Base-by-base conservation (phyloP, 2,888 invertebrate genomes). In the Lepeophtheirus nordmannii region DNA sequence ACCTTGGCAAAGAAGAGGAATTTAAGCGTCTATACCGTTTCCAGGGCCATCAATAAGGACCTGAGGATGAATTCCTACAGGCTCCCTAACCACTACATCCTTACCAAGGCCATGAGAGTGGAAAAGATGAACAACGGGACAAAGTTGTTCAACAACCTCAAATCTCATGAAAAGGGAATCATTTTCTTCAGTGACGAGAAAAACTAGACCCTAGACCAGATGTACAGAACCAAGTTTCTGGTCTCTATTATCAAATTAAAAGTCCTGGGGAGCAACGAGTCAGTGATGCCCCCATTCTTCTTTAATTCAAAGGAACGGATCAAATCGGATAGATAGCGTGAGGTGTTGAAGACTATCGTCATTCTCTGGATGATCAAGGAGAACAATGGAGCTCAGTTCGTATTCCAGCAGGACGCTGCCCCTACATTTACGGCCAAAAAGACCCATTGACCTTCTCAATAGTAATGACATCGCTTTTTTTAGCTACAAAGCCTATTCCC, bases 271-370 rank as follows among this genome's bases (percentile, higher is more conserved):
- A 5, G 53, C 53, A 53, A 53, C 3, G 53, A 8, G 8, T 17
- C 53, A n/a, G 53, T 53, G n/a, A 53, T 53, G 53, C 53, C 8
- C 53, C 53, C 53, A 7, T 53, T 17, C 53, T 53, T 53, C 53
- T 53, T 53, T 20, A 53, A 53, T 7, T 53, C 53, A n/a, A 53
- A 5, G 53, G 53, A 1, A 53, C n/a, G 53, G 53, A 8, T 53
- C n/a, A 8, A 8, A 8, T n/a, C 53, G 7, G 53, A 53, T 20
- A 53, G 20, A 20, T 53, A 53, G n/a, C 8, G 53, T 20, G 20
- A 53, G 53, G 53, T 53, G 2, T 53, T 53, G 8, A 20, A n/a
- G n/a, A 53, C n/a, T 20, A 20, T 53, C 7, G 8, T 53, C 2
- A 53, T 20, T 17, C 53, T 3, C n/a, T 53, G 53, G 53, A 8